Conservation (phyloP, 2,113 vertebrate genomes). For the Takifugu bimaculatus region DNA sequence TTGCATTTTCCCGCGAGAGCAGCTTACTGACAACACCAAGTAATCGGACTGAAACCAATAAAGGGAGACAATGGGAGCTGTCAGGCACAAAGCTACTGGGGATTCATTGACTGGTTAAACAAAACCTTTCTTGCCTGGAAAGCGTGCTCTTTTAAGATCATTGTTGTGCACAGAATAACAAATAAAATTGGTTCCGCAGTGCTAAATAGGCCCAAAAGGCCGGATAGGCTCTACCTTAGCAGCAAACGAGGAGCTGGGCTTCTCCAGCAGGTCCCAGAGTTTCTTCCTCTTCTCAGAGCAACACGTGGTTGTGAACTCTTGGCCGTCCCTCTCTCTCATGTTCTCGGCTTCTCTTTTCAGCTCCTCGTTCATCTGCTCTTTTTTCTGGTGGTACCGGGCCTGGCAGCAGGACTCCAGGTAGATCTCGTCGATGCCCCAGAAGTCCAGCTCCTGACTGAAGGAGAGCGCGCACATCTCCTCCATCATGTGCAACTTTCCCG, state of each 20-base stretch:
- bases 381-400: slow-evolving; percentile 97
- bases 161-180: background rate
- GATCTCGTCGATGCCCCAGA: slow-evolving; percentile 98
- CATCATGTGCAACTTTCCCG: slow-evolving; percentile 98
- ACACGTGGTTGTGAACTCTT: slow-evolving; percentile 94
- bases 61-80: slow-evolving; percentile 35
- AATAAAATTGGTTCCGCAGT: background rate
- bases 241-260: slow-evolving; percentile 92
- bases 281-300: slow-evolving; percentile 93
- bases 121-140: slow-evolving; percentile 9
- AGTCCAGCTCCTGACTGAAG: slow-evolving; percentile 97
- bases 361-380: slow-evolving; percentile 99
- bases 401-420: slow-evolving; percentile 99
- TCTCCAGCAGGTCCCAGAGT: slow-evolving; percentile 97
- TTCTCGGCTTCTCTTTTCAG: slow-evolving; percentile 93
- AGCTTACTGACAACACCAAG: background rate
- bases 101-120: slow-evolving; percentile 16
- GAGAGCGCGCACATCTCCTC: slow-evolving; percentile 98
- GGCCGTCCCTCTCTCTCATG: slow-evolving; percentile 85
- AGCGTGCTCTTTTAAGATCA: background rate
- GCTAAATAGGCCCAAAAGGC: background rate
- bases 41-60: slow-evolving; percentile 29
- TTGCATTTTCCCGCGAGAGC: slow-evolving; percentile 21
- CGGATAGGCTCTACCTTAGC: slow-evolving; percentile 83
- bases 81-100: slow-evolving; percentile 9